These are phyloP conservation scores for Dilophus febrilis DNA, from an alignment of 2,888 invertebrate species.

Conservation along the genomic window DNA sequence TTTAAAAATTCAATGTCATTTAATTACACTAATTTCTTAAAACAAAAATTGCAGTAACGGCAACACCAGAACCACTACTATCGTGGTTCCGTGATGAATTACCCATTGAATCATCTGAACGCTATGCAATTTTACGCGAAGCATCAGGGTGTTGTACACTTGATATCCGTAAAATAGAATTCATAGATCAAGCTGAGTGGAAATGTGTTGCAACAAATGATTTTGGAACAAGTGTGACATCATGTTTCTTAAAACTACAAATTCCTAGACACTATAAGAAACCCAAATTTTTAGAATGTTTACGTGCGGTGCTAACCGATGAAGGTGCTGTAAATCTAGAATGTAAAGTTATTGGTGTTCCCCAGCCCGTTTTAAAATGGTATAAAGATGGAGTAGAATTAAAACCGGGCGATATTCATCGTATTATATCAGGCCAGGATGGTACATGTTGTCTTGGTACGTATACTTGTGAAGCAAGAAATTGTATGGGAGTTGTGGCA, in stretches of 20 bases:
- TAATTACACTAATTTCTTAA: slow-evolving; percentile 1
- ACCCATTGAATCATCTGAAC: slow-evolving; percentile 49
- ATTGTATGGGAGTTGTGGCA: slow-evolving; percentile 80
- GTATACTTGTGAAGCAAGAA: slow-evolving; percentile 78
- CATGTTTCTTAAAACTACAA: slow-evolving; percentile 65
- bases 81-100: slow-evolving; percentile 82
- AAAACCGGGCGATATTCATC: slow-evolving; percentile 80
- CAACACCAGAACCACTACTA: slow-evolving; percentile 62
- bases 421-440: slow-evolving; percentile 78
- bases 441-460: slow-evolving; percentile 80
- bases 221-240: slow-evolving; percentile 75
- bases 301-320: slow-evolving; percentile 69
- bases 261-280: slow-evolving; percentile 81
- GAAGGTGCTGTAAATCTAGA: slow-evolving; percentile 75
- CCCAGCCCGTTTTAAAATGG: slow-evolving; percentile 80
- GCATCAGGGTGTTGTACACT: slow-evolving; percentile 54
- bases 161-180: slow-evolving; percentile 55
- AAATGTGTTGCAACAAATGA: slow-evolving; percentile 80
- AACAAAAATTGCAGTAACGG: slow-evolving; percentile 47
- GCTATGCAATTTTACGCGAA: slow-evolving; percentile 50
- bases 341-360: slow-evolving; percentile 77
- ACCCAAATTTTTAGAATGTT: slow-evolving; percentile 69
- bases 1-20: neutral
- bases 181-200: slow-evolving; percentile 81
- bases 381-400: slow-evolving; percentile 80